Conservation (phyloP, 2,113 vertebrate genomes). For the Monarcha castaneiventris region DNA sequence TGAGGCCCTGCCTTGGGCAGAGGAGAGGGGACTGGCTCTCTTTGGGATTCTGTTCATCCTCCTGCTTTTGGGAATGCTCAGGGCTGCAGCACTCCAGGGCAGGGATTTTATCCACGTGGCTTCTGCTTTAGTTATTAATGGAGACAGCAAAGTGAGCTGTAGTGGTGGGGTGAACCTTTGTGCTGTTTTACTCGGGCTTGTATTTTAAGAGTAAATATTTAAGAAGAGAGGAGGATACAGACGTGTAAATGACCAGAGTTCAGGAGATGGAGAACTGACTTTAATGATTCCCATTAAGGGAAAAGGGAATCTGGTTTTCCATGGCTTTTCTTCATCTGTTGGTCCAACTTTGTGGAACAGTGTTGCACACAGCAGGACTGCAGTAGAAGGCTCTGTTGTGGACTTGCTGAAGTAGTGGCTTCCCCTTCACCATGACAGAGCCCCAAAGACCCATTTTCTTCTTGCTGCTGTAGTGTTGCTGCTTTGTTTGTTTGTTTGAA, state of each 20-base stretch:
- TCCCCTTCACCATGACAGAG: background rate
- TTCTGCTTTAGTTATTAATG: background rate
- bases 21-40: background rate
- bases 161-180: background rate
- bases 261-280: background rate
- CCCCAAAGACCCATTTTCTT: background rate
- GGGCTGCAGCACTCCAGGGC: background rate
- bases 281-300: background rate
- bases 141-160: background rate
- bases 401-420: background rate
- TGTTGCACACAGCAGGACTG: background rate
- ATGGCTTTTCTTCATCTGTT: background rate
- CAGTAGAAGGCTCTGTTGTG: background rate
- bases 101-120: background rate
- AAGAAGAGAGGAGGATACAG: background rate
- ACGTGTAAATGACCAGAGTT: background rate
- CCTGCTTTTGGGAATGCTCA: accelerated
- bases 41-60: background rate
- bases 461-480: background rate
- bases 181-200: background rate
- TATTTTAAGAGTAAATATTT: background rate
- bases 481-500: background rate
- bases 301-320: background rate
- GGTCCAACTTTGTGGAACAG: background rate
- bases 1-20: background rate